A percentile compares a stretch with the other conserved stretches of the same genome.
Evolutionary conservation across 2,797 vertebrate genomes (phyloP).

Genomic region (Ambastaia sidthimunki): DNA sequence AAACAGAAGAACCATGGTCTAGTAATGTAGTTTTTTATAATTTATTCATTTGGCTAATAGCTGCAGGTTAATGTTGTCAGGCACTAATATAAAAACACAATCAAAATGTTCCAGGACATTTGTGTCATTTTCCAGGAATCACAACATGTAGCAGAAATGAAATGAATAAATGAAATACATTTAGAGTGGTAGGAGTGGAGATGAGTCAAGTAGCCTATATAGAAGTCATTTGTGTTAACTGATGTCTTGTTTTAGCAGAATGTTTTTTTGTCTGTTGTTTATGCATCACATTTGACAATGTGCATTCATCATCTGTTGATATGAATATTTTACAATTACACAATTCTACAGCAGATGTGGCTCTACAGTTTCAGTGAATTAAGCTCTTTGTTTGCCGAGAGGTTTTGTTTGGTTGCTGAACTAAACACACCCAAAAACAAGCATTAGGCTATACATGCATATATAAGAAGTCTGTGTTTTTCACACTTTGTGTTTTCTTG

Average conservation of each 20-base stretch:
- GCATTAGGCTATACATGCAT: not conserved
- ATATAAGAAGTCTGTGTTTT: not conserved
- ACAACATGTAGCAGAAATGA: not conserved
- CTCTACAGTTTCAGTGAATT: slow-evolving; percentile 6
- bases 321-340: slow-evolving; percentile 24
- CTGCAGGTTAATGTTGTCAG: not conserved
- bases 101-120: slow-evolving; percentile 8
- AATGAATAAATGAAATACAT: too few species aligned
- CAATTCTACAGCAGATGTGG: slow-evolving; percentile 8
- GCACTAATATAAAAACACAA: slow-evolving; percentile 2
- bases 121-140: slow-evolving; percentile 9
- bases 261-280: slow-evolving; percentile 19
- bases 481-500: not conserved
- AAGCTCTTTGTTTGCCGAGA: slow-evolving; percentile 4
- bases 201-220: not conserved
- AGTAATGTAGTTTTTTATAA: slow-evolving; percentile 6
- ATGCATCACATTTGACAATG: not conserved
- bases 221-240: slow-evolving; percentile 24
- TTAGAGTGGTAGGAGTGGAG: not conserved
- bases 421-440: not conserved
- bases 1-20: not conserved
- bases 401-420: not conserved
- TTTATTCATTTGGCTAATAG: slow-evolving; percentile 17
- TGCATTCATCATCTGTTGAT: slow-evolving; percentile 12
- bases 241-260: slow-evolving; percentile 8